These are phyloP conservation scores for Coenonympha arcania DNA, from an alignment of 2,888 invertebrate species.

Conservation along the genomic window DNA sequence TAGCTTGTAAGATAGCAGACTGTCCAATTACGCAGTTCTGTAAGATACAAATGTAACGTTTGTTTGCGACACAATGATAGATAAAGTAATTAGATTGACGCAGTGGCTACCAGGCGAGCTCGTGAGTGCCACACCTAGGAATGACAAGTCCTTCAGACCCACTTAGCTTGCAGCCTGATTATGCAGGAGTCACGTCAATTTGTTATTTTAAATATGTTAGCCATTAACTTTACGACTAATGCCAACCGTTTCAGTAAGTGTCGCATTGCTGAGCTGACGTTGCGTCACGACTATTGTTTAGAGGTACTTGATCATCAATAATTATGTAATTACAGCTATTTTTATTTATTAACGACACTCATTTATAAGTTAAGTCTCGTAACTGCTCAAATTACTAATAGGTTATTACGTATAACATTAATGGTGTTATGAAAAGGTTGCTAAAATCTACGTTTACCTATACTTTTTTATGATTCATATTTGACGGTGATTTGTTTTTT, in stretches of 20 bases:
- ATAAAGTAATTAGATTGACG: constrained; percentile 38
- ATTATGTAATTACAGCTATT: constrained; percentile 13
- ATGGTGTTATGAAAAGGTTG: constrained; percentile 10
- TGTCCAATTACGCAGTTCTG: constrained; percentile 33
- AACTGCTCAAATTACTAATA: constrained; percentile 8
- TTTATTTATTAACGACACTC: constrained; percentile 18
- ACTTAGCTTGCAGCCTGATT: constrained; percentile 50
- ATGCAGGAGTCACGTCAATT: constrained; percentile 50
- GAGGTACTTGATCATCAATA: constrained; percentile 9
- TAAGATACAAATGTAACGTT: constrained; percentile 16
- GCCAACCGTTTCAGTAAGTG: constrained; percentile 38
- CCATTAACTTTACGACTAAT: constrained; percentile 48
- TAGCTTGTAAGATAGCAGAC: constrained; percentile 9
- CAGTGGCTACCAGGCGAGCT: constrained; percentile 38
- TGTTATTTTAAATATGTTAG: constrained; percentile 59
- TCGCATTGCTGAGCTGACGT: constrained; percentile 11
- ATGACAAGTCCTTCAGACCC: constrained; percentile 53
- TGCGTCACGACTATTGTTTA: constrained; percentile 25
- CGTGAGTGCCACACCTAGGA: constrained; percentile 66
- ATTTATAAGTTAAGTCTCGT: constrained; percentile 8
- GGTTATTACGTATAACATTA: constrained; percentile 4
- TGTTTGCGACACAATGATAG: constrained; percentile 34
- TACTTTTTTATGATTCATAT: constrained; percentile 6
- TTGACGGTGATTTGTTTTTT: constrained; percentile 1
- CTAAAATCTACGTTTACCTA: background rate